Base-by-base conservation (phyloP, 2,888 invertebrate species). In the Agrotis ipsilon region DNA sequence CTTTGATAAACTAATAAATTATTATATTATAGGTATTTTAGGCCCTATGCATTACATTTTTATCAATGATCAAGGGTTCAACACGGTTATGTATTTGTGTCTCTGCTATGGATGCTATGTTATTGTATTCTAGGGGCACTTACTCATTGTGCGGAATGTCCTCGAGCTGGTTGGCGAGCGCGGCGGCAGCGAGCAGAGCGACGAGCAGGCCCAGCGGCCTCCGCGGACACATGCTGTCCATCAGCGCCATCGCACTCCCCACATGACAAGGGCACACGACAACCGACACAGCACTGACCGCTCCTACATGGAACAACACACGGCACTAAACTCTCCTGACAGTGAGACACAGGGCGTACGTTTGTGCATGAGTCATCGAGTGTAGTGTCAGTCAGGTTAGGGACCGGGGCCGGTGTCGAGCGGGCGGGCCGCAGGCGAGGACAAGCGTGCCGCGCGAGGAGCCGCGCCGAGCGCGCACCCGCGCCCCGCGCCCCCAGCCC, bases 81-180 rank as follows among this genome's bases (percentile, higher is more conserved):
- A 27, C 18, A 32, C 48, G 21, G 69, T 75, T 52, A 63, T 59
- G 48, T 65, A 48, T 65, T 13, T 16, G 51, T 49, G 13, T 54
- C 3, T 39, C 27, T 54, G 45, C 48, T n/a, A 18, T n/a, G 24
- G 21, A 45, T 48, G 39, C 16, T 60, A 69, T 27, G 64, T 61
- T 67, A 70, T 57, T 64, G 18, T 18, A 48, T 45, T 43, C 55
- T 61, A 19, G 6, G 14, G 27, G 11, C 14, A 82, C 98, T 98
- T 97, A 98, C 98, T 98, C 98, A 96, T 98, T 98, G 94, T 98
- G 98, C 75, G 98, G 98, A 91, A 98, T 98, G 93, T 98, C 98
- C 96, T 98, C 98, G 90, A 98, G 98, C 94, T 98, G 98, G 95
- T 98, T 98, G 87, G 97, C 96, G 86, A 97, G 88, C 84, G 92